These are phyloP conservation scores for Stenotaenia linearis DNA, from an alignment of 2,888 invertebrate species.

Conservation along the genomic window DNA sequence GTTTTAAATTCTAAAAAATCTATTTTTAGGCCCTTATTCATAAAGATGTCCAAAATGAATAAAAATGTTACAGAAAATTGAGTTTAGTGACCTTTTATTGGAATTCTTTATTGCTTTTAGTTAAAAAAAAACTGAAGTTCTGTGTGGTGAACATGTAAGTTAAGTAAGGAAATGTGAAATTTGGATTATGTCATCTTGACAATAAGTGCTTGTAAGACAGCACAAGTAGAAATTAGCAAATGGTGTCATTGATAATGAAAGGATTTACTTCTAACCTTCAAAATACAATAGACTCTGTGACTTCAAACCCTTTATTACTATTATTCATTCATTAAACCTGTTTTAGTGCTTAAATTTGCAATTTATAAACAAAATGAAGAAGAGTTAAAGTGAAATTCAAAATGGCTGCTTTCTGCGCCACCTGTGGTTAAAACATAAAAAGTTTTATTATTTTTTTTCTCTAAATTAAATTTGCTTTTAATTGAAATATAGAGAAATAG, in stretches of 20 bases:
- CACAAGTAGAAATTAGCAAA: background rate
- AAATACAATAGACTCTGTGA: background rate
- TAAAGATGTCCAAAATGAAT: too few species aligned
- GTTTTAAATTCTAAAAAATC: too few species aligned
- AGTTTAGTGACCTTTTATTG: background rate
- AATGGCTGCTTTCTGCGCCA: background rate
- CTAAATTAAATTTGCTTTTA: background rate
- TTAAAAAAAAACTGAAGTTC: background rate
- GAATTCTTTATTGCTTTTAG: background rate
- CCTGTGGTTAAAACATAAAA: background rate
- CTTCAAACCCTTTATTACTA: background rate
- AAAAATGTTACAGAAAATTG: too few species aligned
- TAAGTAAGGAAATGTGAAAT: background rate
- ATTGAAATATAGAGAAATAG: background rate
- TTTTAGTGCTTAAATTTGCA: background rate
- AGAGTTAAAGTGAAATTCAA: too few species aligned
- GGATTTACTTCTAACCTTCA: constrained; percentile 5
- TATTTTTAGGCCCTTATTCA: too few species aligned
- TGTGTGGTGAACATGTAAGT: background rate
- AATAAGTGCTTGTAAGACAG: background rate
- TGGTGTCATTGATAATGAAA: constrained; percentile 23
- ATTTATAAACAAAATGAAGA: background rate
- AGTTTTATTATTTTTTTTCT: too few species aligned
- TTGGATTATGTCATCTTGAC: constrained; percentile 2
- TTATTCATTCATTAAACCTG: background rate